phyloP scores from a whole-genome alignment of 2,888 invertebrate genomes.

The Zaprionus obscuricornis region DNA sequence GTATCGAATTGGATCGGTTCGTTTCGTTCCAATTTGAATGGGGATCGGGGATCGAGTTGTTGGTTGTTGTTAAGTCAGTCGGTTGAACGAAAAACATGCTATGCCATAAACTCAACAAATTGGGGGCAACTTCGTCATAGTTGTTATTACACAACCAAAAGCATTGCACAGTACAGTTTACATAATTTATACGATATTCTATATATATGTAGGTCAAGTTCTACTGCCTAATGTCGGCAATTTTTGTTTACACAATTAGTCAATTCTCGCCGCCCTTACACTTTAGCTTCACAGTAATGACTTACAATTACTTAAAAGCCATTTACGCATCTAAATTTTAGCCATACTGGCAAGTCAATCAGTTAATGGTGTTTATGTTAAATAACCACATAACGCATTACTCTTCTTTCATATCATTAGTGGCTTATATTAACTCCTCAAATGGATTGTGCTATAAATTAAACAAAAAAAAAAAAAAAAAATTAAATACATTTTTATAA shows the following conservation, averaged over 20 bases:
- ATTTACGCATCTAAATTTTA: slow-evolving; percentile 19
- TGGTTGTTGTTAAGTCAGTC: no score
- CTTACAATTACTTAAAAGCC: slow-evolving; percentile 45
- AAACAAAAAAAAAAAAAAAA: background rate
- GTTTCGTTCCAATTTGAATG: no score
- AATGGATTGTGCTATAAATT: slow-evolving; percentile 17
- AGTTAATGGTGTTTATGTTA: no score
- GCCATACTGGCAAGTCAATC: slow-evolving; percentile 34
- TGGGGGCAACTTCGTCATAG: slow-evolving; percentile 25
- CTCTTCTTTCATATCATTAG: slow-evolving; percentile 30
- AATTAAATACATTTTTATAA: slow-evolving; percentile 23
- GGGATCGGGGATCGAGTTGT: no score
- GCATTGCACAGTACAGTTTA: background rate
- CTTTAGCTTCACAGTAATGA: slow-evolving; percentile 37
- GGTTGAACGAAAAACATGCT: background rate
- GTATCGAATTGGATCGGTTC: no score
- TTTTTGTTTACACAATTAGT: slow-evolving; percentile 59
- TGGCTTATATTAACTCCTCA: slow-evolving; percentile 22
- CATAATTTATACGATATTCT: slow-evolving; percentile 37
- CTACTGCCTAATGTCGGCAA: slow-evolving; percentile 43
- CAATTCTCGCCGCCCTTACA: slow-evolving; percentile 10
- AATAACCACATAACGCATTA: slow-evolving; percentile 17
- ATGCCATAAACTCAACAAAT: slow-evolving; percentile 10
- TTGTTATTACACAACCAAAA: slow-evolving; percentile 29
- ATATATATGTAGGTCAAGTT: slow-evolving; percentile 74